phyloP scores from a whole-genome alignment of 2,797 vertebrate species.

The Eidolon dupreanum region DNA sequence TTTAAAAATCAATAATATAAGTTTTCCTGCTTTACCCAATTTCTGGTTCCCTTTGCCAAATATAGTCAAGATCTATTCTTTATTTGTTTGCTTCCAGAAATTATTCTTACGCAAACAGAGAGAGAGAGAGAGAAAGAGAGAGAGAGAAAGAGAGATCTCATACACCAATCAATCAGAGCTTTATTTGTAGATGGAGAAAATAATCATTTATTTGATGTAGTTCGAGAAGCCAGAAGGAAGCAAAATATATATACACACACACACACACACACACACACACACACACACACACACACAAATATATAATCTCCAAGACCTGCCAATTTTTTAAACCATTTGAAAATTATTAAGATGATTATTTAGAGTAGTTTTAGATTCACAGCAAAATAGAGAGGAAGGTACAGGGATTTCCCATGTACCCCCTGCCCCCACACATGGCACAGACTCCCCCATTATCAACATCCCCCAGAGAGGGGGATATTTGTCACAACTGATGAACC shows the following conservation, averaged over 20 bases:
- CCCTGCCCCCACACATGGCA: accelerated
- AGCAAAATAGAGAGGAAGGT: neutral
- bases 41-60: neutral
- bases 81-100: neutral
- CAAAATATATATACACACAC: neutral
- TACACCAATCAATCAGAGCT: neutral
- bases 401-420: neutral
- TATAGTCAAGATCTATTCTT: neutral
- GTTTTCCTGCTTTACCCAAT: neutral
- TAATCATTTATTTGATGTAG: neutral
- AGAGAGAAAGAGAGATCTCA: neutral
- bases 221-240: constrained; percentile 30
- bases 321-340: constrained; percentile 7
- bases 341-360: neutral
- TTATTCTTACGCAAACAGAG: neutral
- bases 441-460: neutral
- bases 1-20: neutral
- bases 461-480: neutral
- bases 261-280: too few species aligned
- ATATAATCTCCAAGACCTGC: neutral
- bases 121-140: neutral
- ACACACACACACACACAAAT: too few species aligned
- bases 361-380: neutral
- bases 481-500: neutral
- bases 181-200: neutral